These are phyloP conservation scores for Oreochromis spilurus DNA, from an alignment of 2,113 vertebrate genomes.

Conservation along the genomic window DNA sequence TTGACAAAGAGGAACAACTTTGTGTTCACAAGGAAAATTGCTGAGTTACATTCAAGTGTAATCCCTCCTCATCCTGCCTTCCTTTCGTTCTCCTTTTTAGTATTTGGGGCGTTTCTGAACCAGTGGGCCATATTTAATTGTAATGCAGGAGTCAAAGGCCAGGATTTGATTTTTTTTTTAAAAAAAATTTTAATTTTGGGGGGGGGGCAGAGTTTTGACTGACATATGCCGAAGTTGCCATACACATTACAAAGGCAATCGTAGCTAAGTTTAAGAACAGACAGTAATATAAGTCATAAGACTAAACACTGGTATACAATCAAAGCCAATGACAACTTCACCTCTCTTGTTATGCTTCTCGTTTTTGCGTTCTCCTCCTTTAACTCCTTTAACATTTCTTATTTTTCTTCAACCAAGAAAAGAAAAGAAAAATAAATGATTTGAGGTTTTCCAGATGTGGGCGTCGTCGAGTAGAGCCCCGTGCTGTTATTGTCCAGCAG, in stretches of 20 bases:
- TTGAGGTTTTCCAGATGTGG: slow-evolving; percentile 73
- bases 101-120: neutral
- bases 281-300: slow-evolving; percentile 1
- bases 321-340: slow-evolving; percentile 61
- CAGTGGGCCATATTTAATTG: neutral
- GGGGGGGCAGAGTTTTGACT: neutral
- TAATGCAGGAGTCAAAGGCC: neutral
- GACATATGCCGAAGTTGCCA: neutral
- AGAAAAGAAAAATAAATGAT: slow-evolving; percentile 48
- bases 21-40: neutral
- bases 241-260: neutral
- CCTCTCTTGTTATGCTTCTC: neutral
- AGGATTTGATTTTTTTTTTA: neutral
- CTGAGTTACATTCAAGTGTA: slow-evolving; percentile 58
- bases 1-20: neutral
- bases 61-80: neutral
- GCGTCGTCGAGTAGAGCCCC: slow-evolving; percentile 42
- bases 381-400: slow-evolving; percentile 56
- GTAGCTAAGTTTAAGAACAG: neutral
- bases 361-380: slow-evolving; percentile 28
- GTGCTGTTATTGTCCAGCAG: slow-evolving; percentile 58
- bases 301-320: slow-evolving; percentile 64
- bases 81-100: neutral
- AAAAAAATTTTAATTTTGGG: neutral
- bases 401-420: slow-evolving; percentile 62